phyloP scores from a whole-genome alignment of 2,113 vertebrate species.

The Cebidichthys violaceus region DNA sequence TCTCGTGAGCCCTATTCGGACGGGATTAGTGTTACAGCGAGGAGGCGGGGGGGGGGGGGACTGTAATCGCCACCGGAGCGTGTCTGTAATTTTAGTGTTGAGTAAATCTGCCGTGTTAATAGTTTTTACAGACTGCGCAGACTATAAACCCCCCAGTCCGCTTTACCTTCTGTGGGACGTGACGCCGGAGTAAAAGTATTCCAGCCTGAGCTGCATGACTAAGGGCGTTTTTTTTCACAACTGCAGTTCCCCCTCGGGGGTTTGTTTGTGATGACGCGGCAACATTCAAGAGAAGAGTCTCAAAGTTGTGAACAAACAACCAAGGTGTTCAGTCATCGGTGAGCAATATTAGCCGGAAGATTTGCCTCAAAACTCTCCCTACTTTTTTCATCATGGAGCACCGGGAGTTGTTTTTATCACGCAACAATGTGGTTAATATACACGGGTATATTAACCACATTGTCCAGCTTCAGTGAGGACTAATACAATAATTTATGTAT shows the following conservation, averaged over 20 bases:
- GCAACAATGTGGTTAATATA: background rate
- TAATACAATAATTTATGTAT: background rate
- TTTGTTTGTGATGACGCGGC: background rate
- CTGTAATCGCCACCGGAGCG: background rate
- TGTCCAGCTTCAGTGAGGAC: background rate
- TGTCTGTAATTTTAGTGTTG: constrained; percentile 17
- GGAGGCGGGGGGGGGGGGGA: constrained; percentile 24
- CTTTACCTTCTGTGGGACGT: background rate
- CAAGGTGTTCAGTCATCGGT: background rate
- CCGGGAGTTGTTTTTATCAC: background rate
- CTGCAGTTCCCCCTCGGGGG: background rate
- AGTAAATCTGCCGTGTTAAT: constrained; percentile 26
- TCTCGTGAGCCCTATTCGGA: background rate
- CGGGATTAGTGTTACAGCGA: constrained; percentile 8
- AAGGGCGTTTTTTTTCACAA: background rate
- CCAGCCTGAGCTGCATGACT: background rate
- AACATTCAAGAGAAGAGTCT: background rate
- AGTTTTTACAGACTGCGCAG: constrained; percentile 27
- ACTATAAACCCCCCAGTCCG: background rate
- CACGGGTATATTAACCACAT: background rate
- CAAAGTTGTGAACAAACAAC: background rate
- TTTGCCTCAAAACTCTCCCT: background rate
- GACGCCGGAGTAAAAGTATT: background rate
- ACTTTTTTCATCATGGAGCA: background rate
- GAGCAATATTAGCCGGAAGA: background rate